Base-by-base conservation (phyloP, 2,888 invertebrate species). In the Drosophila prostipennis region DNA sequence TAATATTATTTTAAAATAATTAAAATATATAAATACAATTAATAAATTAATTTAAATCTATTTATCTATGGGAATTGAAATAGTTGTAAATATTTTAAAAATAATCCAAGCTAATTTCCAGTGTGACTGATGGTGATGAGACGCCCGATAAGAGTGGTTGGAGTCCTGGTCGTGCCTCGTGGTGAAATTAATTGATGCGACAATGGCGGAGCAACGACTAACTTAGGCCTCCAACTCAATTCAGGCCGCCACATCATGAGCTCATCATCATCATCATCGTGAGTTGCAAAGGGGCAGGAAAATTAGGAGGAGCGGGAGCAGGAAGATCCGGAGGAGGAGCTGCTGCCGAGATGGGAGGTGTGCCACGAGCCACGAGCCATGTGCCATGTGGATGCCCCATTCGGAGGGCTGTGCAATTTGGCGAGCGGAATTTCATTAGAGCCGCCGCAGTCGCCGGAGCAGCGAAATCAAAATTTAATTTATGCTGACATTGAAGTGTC, bases 401-500 rank as follows among this genome's bases (percentile, higher is more conserved):
- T 61, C 36, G 39, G 48, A 32, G 32, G 51, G 45, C 70, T 73
- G 63, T 58, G 53, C 80, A 70, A 69, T 65, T 73, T 68, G 67
- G 69, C 63, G 70, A 56, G 54, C 49, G 67, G 74, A 76, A 76
- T 80, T 80, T 79, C 79, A 80, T 80, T 79, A 81, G 74, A 56
- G 71, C 45, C 54, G 45, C 48, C 72, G 72, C 55, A 53, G 55
- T 65, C 51, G 59, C 69, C 63, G 34, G 26, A 46, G 68, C 56
- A 60, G 57, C 58, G 67, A 75, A 77, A 79, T 80, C 79, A 79
- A 80, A 80, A 79, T 80, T 80, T 80, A 82, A 80, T 80, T 80
- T 82, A 80, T 80, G 80, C 80, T 75, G 80, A 82, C 82, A 82
- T 75, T 82, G 75, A 82, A 77, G 77, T 79, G 80, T 75, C 82